Conservation (phyloP, 2,113 vertebrate genomes). For the Lagopus muta region DNA sequence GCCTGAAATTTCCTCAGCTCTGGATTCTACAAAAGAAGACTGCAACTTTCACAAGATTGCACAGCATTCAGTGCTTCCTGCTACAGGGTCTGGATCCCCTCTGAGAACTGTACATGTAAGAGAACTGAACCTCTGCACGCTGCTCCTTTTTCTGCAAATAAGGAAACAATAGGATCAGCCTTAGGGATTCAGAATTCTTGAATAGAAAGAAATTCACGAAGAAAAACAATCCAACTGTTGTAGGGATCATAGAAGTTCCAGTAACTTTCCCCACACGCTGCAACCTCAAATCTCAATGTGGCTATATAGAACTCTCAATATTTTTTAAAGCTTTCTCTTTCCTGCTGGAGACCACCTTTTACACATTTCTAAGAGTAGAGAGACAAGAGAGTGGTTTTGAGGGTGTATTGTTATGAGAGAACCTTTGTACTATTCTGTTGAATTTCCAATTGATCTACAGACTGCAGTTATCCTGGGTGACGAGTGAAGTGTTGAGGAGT, state of each 20-base stretch:
- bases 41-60: not conserved
- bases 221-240: not conserved
- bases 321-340: not conserved
- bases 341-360: not conserved
- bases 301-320: not conserved
- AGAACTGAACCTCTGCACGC: not conserved
- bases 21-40: not conserved
- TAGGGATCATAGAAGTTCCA: not conserved
- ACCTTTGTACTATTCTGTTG: slow-evolving; percentile 5
- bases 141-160: not conserved
- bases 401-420: not conserved
- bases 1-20: not conserved
- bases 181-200: not conserved
- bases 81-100: not conserved
- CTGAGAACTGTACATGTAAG: not conserved
- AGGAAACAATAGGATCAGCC: not conserved
- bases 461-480: not conserved
- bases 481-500: not conserved
- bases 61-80: not conserved
- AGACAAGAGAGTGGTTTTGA: not conserved
- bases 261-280: not conserved
- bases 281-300: not conserved
- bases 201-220: not conserved
- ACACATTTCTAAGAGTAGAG: not conserved
- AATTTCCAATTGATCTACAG: not conserved